phyloP scores from a whole-genome alignment of 2,888 invertebrate genomes.

The Acronicta leporina region DNA sequence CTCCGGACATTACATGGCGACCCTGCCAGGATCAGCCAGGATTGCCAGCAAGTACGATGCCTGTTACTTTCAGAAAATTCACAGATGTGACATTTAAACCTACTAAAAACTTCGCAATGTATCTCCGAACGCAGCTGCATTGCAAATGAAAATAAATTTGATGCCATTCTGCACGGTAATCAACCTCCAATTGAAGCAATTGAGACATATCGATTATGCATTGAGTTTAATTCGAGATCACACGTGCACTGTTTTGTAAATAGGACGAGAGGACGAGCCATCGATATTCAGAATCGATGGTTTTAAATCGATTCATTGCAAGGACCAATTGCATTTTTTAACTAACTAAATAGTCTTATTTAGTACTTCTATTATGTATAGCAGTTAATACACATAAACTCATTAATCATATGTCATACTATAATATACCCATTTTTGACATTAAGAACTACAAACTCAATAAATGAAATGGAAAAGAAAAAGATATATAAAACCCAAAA shows the following conservation, averaged over 20 bases:
- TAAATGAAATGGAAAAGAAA: neutral
- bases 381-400: too few relatives aligned
- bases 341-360: too few relatives aligned
- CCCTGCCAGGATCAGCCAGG: too few relatives aligned
- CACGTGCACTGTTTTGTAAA: constrained; percentile 11
- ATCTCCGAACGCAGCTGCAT: neutral
- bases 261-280: constrained; percentile 14
- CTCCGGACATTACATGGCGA: too few relatives aligned
- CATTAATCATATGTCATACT: too few relatives aligned
- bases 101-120: neutral
- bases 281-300: constrained; percentile 5
- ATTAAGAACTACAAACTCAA: neutral
- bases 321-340: too few relatives aligned
- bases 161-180: neutral
- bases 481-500: constrained; percentile 19
- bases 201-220: constrained; percentile 18
- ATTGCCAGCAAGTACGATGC: too few relatives aligned
- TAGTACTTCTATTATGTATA: too few relatives aligned
- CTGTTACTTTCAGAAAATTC: too few relatives aligned
- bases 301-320: constrained; percentile 12
- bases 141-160: neutral
- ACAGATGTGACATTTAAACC: too few relatives aligned
- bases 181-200: constrained; percentile 11
- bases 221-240: constrained; percentile 18
- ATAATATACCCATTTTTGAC: too few relatives aligned